Evolutionary conservation across 2,888 invertebrate genomes (phyloP), one percentile per base, ranked within the genome.

Genomic region (Oxystoma pomonae): DNA sequence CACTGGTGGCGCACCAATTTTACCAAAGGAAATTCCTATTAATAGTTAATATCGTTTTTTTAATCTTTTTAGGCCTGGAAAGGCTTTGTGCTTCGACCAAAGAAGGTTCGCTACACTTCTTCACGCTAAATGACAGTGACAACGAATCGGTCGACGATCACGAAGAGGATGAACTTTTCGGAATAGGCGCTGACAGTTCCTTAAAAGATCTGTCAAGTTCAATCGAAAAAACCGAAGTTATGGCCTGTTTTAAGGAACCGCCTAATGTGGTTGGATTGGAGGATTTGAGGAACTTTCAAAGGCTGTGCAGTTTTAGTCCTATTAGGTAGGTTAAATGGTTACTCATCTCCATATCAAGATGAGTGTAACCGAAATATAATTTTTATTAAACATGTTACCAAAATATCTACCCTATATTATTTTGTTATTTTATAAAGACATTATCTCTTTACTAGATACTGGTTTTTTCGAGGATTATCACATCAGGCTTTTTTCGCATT

Each of bases 61-160:
- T n/a, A n/a, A n/a, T 17, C 5, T 57, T 67, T 75, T 16, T 69
- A 87, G 87, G 87, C 76, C 85, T 95, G 64, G 95, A 96, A 75
- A 85, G 94, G 57, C 82, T 96, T 22, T 95, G 95, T 77, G 91
- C 90, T 1, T 90, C 92, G 55, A 93, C 94, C 0, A 87, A 86
- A 70, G 85, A 87, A 60, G 95, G 95, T 2, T 87, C 89, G 67
- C 84, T 95, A 59, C 90, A 92, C 75, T 94, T 95, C 80, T 93
- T 90, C 75, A 87, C 90, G 0, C 81, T 93, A 20, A 88, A 88
- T 66, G 89, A 90, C 63, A 82, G 84, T 0, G 91, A 91, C 70
- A 88, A 86, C 69, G 90, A 91, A 74, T 86, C 88, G 0, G 80
- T 85, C 0, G 90, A 88, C 69, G 90, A 92, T 73, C 84, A 87